Evolutionary conservation across 64 coral and sea anemone genomes (phyloP).

Genomic region (Exaiptasia diaphana): DNA sequence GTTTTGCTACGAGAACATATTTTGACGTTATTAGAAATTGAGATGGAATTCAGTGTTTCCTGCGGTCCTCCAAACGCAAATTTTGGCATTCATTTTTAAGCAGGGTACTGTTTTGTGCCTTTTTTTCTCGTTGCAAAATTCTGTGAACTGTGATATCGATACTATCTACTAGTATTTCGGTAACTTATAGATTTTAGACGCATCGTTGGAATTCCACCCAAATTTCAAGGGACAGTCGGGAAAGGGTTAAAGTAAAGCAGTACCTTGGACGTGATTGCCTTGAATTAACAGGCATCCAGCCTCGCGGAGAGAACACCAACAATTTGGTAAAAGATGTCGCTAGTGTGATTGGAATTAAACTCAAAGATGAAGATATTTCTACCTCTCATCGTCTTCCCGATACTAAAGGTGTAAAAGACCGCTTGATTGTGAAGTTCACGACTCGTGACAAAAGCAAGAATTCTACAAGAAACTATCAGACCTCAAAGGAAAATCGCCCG

Average conservation of each 20-base stretch:
- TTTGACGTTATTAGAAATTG: too few relatives aligned
- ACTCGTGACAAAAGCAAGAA: not conserved
- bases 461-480: not conserved
- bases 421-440: slow-evolving; percentile 23
- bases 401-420: not conserved
- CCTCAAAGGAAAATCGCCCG: not conserved
- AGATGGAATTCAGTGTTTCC: too few relatives aligned
- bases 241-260: not conserved
- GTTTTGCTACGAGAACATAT: too few relatives aligned
- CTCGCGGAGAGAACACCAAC: not conserved
- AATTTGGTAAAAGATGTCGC: not conserved
- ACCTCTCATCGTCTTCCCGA: slow-evolving; percentile 13
- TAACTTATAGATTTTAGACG: too few relatives aligned
- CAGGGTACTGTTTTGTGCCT: too few relatives aligned
- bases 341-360: not conserved
- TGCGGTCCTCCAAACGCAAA: too few relatives aligned
- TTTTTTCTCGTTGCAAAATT: too few relatives aligned
- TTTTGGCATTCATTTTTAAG: too few relatives aligned
- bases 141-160: too few relatives aligned
- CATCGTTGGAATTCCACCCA: too few relatives aligned
- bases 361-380: not conserved
- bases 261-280: not conserved
- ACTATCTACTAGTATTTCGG: too few relatives aligned
- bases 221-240: too few relatives aligned
- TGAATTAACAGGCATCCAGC: not conserved